Evolutionary conservation across 30 jellyfish, hydroid and myxozoan species (phyloP), one percentile per base, ranked within the genome.

Genomic region (Aurelia sp.): DNA sequence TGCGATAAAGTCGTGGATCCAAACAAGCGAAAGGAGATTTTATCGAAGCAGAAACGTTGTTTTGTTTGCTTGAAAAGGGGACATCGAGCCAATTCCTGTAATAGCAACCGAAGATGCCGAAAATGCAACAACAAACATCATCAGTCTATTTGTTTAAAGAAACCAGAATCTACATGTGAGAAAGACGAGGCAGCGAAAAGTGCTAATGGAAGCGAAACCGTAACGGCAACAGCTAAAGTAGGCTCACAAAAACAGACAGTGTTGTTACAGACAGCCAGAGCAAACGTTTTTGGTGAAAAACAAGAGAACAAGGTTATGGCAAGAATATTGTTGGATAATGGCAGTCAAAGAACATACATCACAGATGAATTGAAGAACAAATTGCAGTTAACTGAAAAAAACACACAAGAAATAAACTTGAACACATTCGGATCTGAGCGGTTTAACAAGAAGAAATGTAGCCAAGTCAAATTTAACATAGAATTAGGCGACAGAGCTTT

Each of bases 291-390:
- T 72, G 77, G 67, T 19, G 60, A 44, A 5, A 70, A 59, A 38
- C 41, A 9, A 21, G 65, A 30, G 47, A 71, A 53, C 19, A 72
- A 63, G 60, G 22, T 71, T 18, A 58, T 30, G 13, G 87, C 61
- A 8, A 57, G 38, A 7, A 74, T 75, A 8, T 19, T 85, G 74
- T 85, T 85, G 19, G 94, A 85, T 47, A 55, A 50, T 19, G 94
- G 94, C 35, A 85, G 94, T 63, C 94, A 85, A 74, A 63, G 72
- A 19, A 85, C 66, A 51, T 85, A 69, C 76, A 69, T 85, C 13
- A 63, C 94, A 15, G 74, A 85, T 7, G 74, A 74, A 12, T 21
- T 85, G 40, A 40, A 64, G 76, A 63, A 60, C n/a, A 85, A 44
- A 78, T 76, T 85, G 8, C 50, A 16, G 10, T 64, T 74, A 57